phyloP scores from a whole-genome alignment of 2,888 invertebrate genomes.

The Megastigmus dorsalis region DNA sequence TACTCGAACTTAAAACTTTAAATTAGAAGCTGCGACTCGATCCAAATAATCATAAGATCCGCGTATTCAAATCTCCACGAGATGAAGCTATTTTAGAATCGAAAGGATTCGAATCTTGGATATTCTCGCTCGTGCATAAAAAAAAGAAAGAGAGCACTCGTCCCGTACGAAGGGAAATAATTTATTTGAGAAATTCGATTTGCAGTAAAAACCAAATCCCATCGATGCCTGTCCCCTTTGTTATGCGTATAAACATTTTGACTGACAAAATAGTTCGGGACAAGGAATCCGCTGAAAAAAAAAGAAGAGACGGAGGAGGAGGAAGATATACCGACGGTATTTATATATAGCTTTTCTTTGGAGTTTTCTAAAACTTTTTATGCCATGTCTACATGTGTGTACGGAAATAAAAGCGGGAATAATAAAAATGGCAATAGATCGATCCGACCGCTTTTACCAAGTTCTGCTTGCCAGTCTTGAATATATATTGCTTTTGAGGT shows the following conservation, averaged over 20 bases:
- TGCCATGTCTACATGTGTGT: too few species aligned
- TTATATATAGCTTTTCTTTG: too few species aligned
- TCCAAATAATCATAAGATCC: neutral
- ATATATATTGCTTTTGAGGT: too few species aligned
- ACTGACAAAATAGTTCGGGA: neutral
- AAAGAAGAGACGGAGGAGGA: neutral
- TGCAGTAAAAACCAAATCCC: slow-evolving; percentile 3
- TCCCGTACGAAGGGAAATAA: neutral
- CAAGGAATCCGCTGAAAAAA: too few species aligned
- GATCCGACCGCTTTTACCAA: too few species aligned
- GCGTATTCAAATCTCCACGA: neutral
- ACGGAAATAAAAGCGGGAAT: too few species aligned
- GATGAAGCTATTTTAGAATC: neutral
- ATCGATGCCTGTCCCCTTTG: neutral
- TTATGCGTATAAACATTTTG: neutral
- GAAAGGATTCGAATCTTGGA: neutral
- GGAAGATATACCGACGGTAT: too few species aligned
- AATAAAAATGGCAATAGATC: too few species aligned
- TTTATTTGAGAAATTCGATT: slow-evolving; percentile 11
- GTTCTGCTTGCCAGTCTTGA: too few species aligned
- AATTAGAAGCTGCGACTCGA: neutral
- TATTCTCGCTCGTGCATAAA: neutral
- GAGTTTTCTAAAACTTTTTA: neutral
- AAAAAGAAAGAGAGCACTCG: neutral
- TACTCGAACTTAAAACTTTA: neutral